Evolutionary conservation across 2,888 invertebrate genomes (phyloP), one percentile per base, ranked within the genome.

Genomic region (Tetropium fuscum): DNA sequence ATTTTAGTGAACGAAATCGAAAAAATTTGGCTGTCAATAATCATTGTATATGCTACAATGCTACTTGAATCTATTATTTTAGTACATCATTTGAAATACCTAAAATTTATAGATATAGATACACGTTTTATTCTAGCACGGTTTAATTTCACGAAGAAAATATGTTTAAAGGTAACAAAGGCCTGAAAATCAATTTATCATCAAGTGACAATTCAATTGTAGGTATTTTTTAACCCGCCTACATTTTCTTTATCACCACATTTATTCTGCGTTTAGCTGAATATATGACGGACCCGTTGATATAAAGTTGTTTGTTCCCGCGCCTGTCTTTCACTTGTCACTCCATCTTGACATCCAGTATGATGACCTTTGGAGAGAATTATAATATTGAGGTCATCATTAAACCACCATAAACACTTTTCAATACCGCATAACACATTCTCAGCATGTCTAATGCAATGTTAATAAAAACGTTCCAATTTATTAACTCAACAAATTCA

Each of bases 251-350:
- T 60, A 54, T 54, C 48, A 45, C 22, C 59, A 49, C 49, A 55
- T 60, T 51, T 53, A 44, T 55, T 55, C 51, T 45, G 48, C 53
- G 47, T 53, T 53, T 51, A 51, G 45, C 18, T 34, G 58, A 43
- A 53, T 53, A 25, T 53, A 15, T 48, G 53, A 48, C 48, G 40
- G 27, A 47, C 53, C 53, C 58, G 48, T 58, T 45, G 62, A 62
- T 62, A 62, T 62, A 48, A 45, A 64, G 62, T 58, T 64, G 62
- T 66, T 64, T 64, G 73, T 76, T 72, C 66, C 65, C 71, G 61
- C 69, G 74, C 70, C 73, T 74, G 77, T 78, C 77, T 76, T 73
- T 78, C 74, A 76, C 75, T 73, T 76, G 76, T 77, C 76, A 73
- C 71, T 70, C 66, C 58, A 60, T 64, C 72, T 68, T 70, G 74